Evolutionary conservation across 1,140 invertebrate genomes (phyloP).

Genomic region (Ladona fulva): DNA sequence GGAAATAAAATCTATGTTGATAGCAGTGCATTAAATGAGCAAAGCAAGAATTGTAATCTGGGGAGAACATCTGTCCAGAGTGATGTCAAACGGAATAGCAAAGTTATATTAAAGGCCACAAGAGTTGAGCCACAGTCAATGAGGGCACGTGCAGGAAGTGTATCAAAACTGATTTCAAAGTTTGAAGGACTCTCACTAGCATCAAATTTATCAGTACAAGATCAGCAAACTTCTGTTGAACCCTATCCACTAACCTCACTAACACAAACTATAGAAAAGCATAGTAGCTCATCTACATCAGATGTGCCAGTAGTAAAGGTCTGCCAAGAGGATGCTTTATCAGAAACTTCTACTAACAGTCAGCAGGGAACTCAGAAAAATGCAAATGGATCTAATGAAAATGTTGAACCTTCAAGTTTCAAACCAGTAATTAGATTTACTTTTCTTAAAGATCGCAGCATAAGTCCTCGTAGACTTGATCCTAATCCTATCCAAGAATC

Average conservation of each 20-base stretch:
- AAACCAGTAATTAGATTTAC: slow-evolving; percentile 23
- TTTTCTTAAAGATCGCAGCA: slow-evolving; percentile 24
- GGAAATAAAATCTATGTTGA: too few species aligned
- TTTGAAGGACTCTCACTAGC: slow-evolving; percentile 20
- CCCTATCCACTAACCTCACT: neutral
- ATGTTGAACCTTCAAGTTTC: neutral
- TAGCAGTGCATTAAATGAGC: too few species aligned
- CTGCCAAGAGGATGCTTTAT: neutral
- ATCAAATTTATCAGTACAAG: neutral
- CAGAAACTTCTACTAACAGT: neutral
- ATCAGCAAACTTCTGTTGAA: neutral
- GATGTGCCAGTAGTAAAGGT: neutral
- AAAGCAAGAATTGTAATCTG: too few species aligned
- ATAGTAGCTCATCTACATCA: neutral
- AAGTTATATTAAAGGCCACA: neutral
- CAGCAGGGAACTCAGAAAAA: neutral
- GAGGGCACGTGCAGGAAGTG: slow-evolving; percentile 23
- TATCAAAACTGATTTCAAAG: slow-evolving; percentile 25
- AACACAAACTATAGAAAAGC: neutral
- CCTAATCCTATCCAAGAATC: slow-evolving; percentile 22
- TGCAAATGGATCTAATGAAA: neutral
- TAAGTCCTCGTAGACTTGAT: slow-evolving; percentile 22
- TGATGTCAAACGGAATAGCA: neutral
- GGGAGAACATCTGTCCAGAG: neutral
- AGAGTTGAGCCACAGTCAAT: slow-evolving; percentile 7